These are phyloP conservation scores for Eleginops maclovinus DNA, from an alignment of 2,113 vertebrate species.

Conservation along the genomic window DNA sequence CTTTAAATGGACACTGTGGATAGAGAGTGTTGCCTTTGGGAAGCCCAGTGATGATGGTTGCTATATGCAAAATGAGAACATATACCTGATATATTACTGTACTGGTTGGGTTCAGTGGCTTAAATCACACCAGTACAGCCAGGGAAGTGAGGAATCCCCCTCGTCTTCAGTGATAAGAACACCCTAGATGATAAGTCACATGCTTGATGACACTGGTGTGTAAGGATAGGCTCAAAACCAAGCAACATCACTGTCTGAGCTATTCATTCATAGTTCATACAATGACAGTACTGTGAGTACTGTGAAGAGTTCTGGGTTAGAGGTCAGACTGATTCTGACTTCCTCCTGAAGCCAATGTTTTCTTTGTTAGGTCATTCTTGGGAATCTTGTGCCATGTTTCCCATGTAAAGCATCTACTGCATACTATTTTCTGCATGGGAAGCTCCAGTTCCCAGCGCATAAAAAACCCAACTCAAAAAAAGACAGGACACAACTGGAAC, in stretches of 20 bases:
- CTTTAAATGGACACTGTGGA: constrained; percentile 41
- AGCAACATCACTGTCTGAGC: neutral
- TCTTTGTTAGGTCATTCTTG: neutral
- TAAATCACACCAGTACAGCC: neutral
- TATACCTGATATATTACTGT: no score
- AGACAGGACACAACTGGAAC: constrained; percentile 51
- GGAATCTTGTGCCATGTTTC: neutral
- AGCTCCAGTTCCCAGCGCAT: constrained; percentile 56
- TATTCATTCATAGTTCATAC: neutral
- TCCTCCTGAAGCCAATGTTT: neutral
- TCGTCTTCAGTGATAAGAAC: no score
- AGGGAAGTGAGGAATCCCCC: neutral
- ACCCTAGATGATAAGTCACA: neutral
- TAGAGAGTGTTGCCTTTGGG: constrained; percentile 15
- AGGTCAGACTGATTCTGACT: neutral
- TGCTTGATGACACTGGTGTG: constrained; percentile 4
- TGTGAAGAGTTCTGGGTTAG: neutral
- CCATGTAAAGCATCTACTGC: constrained; percentile 37
- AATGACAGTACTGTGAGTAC: neutral
- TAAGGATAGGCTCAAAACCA: neutral
- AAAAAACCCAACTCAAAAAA: constrained; percentile 25
- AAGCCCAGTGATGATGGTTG: neutral
- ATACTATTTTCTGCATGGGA: constrained; percentile 61
- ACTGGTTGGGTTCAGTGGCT: no score
- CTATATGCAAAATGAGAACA: neutral